phyloP scores from a whole-genome alignment of 2,888 invertebrate species.

The Arctia plantaginis region DNA sequence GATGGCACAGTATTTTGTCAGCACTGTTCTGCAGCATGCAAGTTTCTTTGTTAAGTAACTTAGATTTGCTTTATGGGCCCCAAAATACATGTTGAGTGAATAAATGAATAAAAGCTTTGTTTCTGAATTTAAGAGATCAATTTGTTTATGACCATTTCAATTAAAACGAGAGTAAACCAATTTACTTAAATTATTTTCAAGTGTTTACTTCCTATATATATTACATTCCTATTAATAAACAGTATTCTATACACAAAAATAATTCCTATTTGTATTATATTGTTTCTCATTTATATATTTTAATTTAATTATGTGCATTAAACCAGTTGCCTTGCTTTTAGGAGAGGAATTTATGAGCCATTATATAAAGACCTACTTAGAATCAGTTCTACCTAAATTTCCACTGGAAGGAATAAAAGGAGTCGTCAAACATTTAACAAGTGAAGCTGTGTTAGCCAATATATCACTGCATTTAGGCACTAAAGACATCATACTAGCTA shows the following conservation, averaged over 20 bases:
- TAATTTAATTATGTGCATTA: slow-evolving; percentile 3
- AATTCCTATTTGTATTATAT: too few species aligned
- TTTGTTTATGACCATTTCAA: not conserved
- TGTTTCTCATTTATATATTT: not conserved
- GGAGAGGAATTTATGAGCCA: slow-evolving; percentile 88
- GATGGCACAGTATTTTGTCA: not conserved
- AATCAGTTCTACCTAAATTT: slow-evolving; percentile 89
- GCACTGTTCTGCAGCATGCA: not conserved
- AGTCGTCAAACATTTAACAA: slow-evolving; percentile 88
- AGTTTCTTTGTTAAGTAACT: not conserved
- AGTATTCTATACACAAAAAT: too few species aligned
- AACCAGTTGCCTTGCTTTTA: slow-evolving; percentile 48
- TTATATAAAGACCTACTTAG: slow-evolving; percentile 90
- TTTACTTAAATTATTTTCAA: too few species aligned
- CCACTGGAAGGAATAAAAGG: slow-evolving; percentile 92
- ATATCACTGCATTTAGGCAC: slow-evolving; percentile 92
- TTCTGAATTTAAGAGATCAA: not conserved
- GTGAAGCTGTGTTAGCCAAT: slow-evolving; percentile 89
- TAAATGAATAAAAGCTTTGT: not conserved
- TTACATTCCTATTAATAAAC: not conserved
- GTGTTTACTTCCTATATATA: too few species aligned
- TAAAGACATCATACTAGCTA: slow-evolving; percentile 92
- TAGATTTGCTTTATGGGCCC: not conserved
- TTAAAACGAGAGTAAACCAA: too few species aligned
- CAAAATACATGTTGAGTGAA: not conserved